Evolutionary conservation across 2,113 vertebrate genomes (phyloP), one percentile per base, ranked within the genome.

Genomic region (Rhynchomys soricoides): DNA sequence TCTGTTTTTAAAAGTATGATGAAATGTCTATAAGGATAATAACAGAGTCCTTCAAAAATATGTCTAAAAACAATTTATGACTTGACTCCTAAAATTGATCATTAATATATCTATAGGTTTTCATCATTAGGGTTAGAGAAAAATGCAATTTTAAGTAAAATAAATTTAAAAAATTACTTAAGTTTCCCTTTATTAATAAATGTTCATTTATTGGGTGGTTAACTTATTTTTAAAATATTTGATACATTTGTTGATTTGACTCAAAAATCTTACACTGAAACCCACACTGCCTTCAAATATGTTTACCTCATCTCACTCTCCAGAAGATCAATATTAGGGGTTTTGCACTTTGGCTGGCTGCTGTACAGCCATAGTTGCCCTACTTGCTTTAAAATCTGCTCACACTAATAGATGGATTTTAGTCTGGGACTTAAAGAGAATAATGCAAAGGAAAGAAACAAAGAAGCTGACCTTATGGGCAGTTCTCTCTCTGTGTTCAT

Each of bases 311-410:
- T 59, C 22, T 82, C 52, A 29, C 12, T 82, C 22, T 82, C 55
- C 37, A 82, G 31, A 40, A 40, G 15, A 26, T 82, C 22, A 26
- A 11, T 12, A 59, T 26, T 59, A 82, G 3, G 55, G 3, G 3
- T 12, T 3, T 7, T n/a, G 0, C 6, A 31, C 4, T 5, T 81
- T 57, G 5, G 0, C 4, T 82, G 3, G 2, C 5, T 82, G 55
- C 2, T 59, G 6, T 82, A 26, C 55, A 40, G 1, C 1, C 11
- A 26, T 59, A 16, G 59, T 40, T 82, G 37, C 12, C 11, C 26
- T 59, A 26, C 26, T 81, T 82, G 21, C 7, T 82, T 12, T 26
- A 22, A 82, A 82, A 59, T 55, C 21, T 82, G 10, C 5, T 81
- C 37, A 82, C 22, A 59, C 0, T 15, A 57, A 57, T 40, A 57